phyloP scores from a whole-genome alignment of 2,113 vertebrate genomes.

The Syngnathus scovelli region DNA sequence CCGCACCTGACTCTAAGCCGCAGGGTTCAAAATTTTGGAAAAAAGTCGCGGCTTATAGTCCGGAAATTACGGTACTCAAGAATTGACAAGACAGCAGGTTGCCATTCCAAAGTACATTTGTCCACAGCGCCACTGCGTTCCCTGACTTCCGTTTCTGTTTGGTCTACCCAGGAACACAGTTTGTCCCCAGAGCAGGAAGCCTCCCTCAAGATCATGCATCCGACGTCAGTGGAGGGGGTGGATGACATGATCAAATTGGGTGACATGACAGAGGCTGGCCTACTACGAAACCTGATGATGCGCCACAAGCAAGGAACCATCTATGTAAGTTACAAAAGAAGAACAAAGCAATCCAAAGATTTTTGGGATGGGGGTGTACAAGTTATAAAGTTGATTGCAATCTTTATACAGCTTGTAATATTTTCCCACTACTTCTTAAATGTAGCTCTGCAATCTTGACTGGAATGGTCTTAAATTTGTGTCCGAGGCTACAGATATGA shows the following conservation, averaged over 20 bases:
- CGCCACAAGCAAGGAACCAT: constrained; percentile 91
- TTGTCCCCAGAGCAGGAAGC: constrained; percentile 88
- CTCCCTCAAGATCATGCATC: constrained; percentile 97
- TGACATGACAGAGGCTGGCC: constrained; percentile 92
- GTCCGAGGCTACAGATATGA: too few relatives aligned
- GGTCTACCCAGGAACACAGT: constrained; percentile 80
- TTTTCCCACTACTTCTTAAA: too few relatives aligned
- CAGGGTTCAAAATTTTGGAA: too few relatives aligned
- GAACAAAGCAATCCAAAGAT: not conserved
- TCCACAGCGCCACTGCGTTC: not conserved
- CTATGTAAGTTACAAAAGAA: constrained; percentile 79
- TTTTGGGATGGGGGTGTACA: not conserved
- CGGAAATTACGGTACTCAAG: too few relatives aligned
- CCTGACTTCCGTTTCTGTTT: not conserved
- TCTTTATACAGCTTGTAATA: not conserved
- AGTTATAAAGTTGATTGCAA: not conserved
- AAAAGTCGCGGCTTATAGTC: too few relatives aligned
- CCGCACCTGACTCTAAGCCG: too few relatives aligned
- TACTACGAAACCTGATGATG: constrained; percentile 91
- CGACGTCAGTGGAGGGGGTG: constrained; percentile 94
- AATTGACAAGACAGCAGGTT: too few relatives aligned
- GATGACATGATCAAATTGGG: constrained; percentile 98
- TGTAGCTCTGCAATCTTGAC: too few relatives aligned
- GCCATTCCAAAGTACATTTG: not conserved
- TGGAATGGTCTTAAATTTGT: too few relatives aligned